Conservation (phyloP, 2,888 invertebrate species). For the Acanthosepion esculentum region DNA sequence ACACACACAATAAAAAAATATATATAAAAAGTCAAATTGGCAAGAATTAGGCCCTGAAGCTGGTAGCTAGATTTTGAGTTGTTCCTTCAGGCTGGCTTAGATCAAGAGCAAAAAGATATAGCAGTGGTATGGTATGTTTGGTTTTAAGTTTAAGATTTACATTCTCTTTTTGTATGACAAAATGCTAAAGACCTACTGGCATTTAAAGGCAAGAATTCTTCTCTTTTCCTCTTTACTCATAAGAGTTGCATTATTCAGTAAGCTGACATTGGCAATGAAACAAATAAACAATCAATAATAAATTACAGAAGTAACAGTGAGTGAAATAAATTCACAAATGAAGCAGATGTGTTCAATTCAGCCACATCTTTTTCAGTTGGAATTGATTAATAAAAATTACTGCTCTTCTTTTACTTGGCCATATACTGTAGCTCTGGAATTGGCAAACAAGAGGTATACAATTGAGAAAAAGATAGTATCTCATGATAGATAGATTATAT, state of each 20-base stretch:
- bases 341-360: neutral
- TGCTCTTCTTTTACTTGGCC: neutral
- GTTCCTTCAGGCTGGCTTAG: neutral
- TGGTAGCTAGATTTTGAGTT: neutral
- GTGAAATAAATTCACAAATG: neutral
- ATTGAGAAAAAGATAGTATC: too few species aligned
- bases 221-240: neutral
- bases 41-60: too few species aligned
- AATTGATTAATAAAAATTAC: neutral
- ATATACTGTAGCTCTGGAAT: neutral
- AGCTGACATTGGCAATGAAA: conserved; percentile 4
- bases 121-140: neutral
- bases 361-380: neutral
- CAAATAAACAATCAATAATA: neutral
- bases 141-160: neutral
- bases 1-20: too few species aligned
- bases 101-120: neutral
- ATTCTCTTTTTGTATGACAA: neutral
- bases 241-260: neutral
- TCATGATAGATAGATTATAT: too few species aligned
- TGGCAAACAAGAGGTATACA: neutral
- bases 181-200: too few species aligned
- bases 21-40: too few species aligned
- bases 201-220: neutral
- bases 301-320: neutral